Evolutionary conservation across 2,113 vertebrate genomes (phyloP), one percentile per base, ranked within the genome.

Genomic region (Erythrocebus patas): DNA sequence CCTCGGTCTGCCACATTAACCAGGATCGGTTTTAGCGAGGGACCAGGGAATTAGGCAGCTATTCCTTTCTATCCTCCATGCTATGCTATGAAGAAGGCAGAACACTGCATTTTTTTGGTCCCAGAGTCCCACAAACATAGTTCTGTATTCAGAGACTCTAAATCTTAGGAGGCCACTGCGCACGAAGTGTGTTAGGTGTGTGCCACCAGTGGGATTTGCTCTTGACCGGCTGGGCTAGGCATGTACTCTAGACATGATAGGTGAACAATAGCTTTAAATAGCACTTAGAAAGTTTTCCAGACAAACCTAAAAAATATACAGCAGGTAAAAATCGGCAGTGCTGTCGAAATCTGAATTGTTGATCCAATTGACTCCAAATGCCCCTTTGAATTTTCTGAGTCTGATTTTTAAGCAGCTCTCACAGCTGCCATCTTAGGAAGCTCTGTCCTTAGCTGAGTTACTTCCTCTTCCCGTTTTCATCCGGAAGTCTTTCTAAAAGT

Each of bases 1-100:
- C 22, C 14, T 68, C 3, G 0, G 7, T 8, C 4, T 13, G 48
- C 6, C 61, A 8, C 17, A 0, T 6, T 23, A 14, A 30, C 48
- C 45, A 32, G 2, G 23, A 7, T 35, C 38, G 45, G 27, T n/a
- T 25, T 59, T 32, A 90, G 14, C 12, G 13, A 43, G 35, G 23
- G 40, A 83, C 16, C 18, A 12, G 3, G 30, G 30, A 12, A 22
- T 18, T 7, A 38, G 27, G 23, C 5, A 43, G 12, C 14, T 2
- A 3, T 43, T 78, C 40, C n/a, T 93, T 50, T 32, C 48, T 38
- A 10, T 30, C 57, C 38, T 66, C 38, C 14, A 4, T 50, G 27
- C 8, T 14, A 1, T 5, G 30, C 45, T 27, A 3, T n/a, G 25
- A 52, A 73, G 43, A 87, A 85, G 50, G 2, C 4, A 38, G 8